Percentiles rank a stretch among this genome's conserved stretches.
phyloP scores from a whole-genome alignment of 2,797 vertebrate species.

The Myoxocephalus aenaeus region DNA sequence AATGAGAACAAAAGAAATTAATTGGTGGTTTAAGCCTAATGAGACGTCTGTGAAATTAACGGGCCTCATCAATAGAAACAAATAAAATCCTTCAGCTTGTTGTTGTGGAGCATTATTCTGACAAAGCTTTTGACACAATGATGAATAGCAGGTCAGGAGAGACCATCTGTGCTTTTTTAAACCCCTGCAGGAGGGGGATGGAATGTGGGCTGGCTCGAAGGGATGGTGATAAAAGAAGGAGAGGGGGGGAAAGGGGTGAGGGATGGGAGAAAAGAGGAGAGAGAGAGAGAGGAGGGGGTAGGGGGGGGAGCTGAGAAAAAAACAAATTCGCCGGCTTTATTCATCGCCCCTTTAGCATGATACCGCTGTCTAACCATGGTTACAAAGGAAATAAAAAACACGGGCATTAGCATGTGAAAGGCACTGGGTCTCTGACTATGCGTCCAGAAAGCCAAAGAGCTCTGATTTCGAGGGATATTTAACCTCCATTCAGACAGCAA shows the following conservation, averaged over 20 bases:
- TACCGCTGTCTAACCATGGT: constrained; percentile 81
- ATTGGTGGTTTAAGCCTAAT: constrained; percentile 98
- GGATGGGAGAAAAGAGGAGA: constrained; percentile 33
- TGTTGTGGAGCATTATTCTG: constrained; percentile 88
- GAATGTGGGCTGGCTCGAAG: constrained; percentile 74
- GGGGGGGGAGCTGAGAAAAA: constrained; percentile 75
- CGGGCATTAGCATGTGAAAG: constrained; percentile 92
- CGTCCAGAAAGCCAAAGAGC: constrained; percentile 88
- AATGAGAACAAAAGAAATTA: constrained; percentile 98
- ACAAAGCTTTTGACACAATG: constrained; percentile 90
- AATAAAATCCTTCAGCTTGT: constrained; percentile 90
- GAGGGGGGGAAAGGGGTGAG: constrained; percentile 19
- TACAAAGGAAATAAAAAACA: constrained; percentile 87
- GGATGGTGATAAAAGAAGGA: constrained; percentile 82
- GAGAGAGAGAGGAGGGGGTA: constrained; percentile 27
- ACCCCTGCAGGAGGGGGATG: constrained; percentile 78
- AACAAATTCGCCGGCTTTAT: constrained; percentile 86
- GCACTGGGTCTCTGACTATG: constrained; percentile 84
- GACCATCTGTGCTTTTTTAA: constrained; percentile 93
- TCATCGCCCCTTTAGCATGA: constrained; percentile 88
- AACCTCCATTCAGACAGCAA: constrained; percentile 90
- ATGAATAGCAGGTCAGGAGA: constrained; percentile 90
- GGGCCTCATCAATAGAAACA: constrained; percentile 95
- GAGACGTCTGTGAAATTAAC: constrained; percentile 95
- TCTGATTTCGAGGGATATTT: constrained; percentile 92